Evolutionary conservation across 2,888 invertebrate species (phyloP), one percentile per base, ranked within the genome.

Genomic region (Plutella xylostella): DNA sequence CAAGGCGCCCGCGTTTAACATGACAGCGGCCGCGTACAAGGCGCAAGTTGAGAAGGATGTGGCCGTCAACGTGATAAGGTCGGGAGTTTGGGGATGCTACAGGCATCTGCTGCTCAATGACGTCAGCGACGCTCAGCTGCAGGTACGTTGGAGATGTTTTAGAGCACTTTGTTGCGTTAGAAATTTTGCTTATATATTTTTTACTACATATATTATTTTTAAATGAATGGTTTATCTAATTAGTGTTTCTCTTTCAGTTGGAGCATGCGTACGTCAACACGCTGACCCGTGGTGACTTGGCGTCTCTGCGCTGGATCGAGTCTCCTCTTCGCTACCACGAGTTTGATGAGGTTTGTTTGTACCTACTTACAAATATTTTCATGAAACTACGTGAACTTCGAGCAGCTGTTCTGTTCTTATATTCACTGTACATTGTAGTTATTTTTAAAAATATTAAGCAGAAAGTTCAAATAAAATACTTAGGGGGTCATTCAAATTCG

Each of bases 251-350:
- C 33, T 14, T 1, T 33, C 87, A 88, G 69, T 92, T 95, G 45
- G 92, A 96, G 68, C 95, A 97, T 79, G 98, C 98, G 12, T 98
- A 96, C 76, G 92, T 98, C 42, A 98, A 98, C 78, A 92, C 96
- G 1, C 72, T 96, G 56, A 91, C 91, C 14, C 89, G 97, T 64
- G 98, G 98, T 46, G 98, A 99, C 80, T 87, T 99, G 54, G 90
- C 97, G 17, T 97, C 93, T 57, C 55, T 89, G 90, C 61, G 98
- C 94, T 98, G 94, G 98, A 65, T 97, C 94, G 85, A 94, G 94
- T 45, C 92, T 92, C 43, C 71, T 51, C 58, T 76, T 66, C 63
- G 69, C 2, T 55, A 54, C 58, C n/a, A n/a, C n/a, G n/a, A n/a
- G n/a, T n/a, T n/a, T n/a, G n/a, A n/a, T n/a, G n/a, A n/a, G n/a